Evolutionary conservation across 1,140 invertebrate species (phyloP).

Genomic region (Musca domestica): DNA sequence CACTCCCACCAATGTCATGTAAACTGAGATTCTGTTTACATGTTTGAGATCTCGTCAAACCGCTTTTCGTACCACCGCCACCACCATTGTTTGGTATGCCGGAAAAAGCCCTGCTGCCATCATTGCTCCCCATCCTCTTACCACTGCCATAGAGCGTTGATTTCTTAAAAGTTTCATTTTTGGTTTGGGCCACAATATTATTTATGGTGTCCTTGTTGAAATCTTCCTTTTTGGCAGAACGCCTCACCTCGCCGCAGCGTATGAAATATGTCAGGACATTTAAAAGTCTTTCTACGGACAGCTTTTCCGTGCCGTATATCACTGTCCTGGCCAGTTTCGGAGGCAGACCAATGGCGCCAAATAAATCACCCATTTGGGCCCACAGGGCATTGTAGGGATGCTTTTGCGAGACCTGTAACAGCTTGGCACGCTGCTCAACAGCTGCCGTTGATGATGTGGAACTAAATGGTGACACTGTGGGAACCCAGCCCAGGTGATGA

Average conservation of each 20-base stretch:
- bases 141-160: background rate
- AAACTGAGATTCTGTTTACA: constrained; percentile 48
- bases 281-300: constrained; percentile 67
- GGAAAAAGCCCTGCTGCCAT: constrained; percentile 23
- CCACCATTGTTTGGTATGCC: background rate
- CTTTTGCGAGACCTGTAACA: constrained; percentile 48
- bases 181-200: constrained; percentile 33
- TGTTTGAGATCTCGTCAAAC: constrained; percentile 38
- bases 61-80: constrained; percentile 1
- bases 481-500: constrained; percentile 87
- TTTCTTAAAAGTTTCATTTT: constrained; percentile 33
- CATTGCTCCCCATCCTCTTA: background rate
- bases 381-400: constrained; percentile 76
- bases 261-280: constrained; percentile 81
- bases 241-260: constrained; percentile 68
- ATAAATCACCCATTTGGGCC: constrained; percentile 81
- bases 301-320: constrained; percentile 68
- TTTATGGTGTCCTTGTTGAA: constrained; percentile 50
- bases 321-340: constrained; percentile 74
- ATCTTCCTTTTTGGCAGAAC: constrained; percentile 46
- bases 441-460: constrained; percentile 42
- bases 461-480: constrained; percentile 62
- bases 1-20: constrained; percentile 35
- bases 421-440: constrained; percentile 47
- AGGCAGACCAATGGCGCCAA: constrained; percentile 77